These are phyloP conservation scores for Phyllotreta cruciferae DNA, from an alignment of 2,888 invertebrate species.

Conservation along the genomic window DNA sequence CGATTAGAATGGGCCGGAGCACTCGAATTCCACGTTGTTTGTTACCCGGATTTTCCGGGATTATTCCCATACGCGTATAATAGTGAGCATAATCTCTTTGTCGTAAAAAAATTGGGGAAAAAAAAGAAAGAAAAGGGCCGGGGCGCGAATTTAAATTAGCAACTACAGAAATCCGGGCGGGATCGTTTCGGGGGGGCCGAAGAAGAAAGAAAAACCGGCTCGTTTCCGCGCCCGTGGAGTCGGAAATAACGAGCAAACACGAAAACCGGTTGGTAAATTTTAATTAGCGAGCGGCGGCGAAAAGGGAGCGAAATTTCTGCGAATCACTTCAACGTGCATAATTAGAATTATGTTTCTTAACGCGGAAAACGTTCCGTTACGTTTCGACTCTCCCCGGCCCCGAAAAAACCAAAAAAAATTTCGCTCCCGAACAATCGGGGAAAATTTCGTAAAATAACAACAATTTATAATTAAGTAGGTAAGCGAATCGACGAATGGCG, in stretches of 20 bases:
- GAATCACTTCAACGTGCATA: constrained; percentile 27
- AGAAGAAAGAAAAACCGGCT: constrained; percentile 13
- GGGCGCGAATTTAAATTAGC: constrained; percentile 18
- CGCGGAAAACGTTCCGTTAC: constrained; percentile 9
- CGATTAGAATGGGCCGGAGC: constrained; percentile 14
- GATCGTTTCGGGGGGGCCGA: background rate
- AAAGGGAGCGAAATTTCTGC: constrained; percentile 26
- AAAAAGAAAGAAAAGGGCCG: background rate
- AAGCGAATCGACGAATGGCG: no score
- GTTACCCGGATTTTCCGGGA: no score
- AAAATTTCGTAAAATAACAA: no score
- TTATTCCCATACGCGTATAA: no score
- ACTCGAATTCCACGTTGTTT: no score
- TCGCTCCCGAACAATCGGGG: no score
- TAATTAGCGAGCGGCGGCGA: constrained; percentile 23
- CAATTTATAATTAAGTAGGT: no score
- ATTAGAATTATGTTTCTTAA: constrained; percentile 31
- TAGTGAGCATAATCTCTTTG: no score
- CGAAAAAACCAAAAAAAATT: no score
- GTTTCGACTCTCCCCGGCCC: no score
- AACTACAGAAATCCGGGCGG: constrained; percentile 5
- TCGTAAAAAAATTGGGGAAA: no score
- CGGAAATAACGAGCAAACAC: constrained; percentile 26
- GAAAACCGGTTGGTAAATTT: constrained; percentile 31
- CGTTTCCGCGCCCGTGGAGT: constrained; percentile 19